phyloP scores from a whole-genome alignment of 2,113 vertebrate genomes.

The Dasyornis broadbenti region DNA sequence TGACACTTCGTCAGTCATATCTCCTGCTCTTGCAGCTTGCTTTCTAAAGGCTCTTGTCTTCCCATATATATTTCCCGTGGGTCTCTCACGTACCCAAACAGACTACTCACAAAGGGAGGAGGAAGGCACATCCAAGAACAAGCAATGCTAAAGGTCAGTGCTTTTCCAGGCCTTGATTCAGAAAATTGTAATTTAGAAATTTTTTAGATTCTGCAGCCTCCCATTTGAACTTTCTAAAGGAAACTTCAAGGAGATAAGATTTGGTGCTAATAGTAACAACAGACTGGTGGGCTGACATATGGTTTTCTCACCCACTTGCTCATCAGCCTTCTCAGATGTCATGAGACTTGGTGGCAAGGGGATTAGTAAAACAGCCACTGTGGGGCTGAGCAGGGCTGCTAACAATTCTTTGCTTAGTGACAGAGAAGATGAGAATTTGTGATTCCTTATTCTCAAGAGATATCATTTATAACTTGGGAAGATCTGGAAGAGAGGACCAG shows the following conservation, averaged over 20 bases:
- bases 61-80: background rate
- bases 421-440: background rate
- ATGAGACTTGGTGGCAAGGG: background rate
- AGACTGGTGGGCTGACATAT: background rate
- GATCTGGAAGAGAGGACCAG: background rate
- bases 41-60: background rate
- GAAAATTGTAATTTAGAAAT: background rate
- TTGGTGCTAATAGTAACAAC: background rate
- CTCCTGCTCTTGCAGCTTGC: background rate
- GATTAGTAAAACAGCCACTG: background rate
- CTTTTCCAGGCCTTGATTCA: conserved; percentile 23
- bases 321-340: background rate
- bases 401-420: background rate
- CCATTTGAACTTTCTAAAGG: background rate
- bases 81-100: background rate
- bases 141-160: background rate
- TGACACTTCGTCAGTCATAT: background rate
- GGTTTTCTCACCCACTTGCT: background rate
- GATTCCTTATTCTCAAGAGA: background rate
- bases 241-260: background rate
- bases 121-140: background rate
- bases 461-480: background rate
- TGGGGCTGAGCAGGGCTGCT: background rate
- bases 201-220: background rate
- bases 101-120: background rate